Conservation (phyloP, 2,797 vertebrate genomes). For the Philypnodon macrostomus region DNA sequence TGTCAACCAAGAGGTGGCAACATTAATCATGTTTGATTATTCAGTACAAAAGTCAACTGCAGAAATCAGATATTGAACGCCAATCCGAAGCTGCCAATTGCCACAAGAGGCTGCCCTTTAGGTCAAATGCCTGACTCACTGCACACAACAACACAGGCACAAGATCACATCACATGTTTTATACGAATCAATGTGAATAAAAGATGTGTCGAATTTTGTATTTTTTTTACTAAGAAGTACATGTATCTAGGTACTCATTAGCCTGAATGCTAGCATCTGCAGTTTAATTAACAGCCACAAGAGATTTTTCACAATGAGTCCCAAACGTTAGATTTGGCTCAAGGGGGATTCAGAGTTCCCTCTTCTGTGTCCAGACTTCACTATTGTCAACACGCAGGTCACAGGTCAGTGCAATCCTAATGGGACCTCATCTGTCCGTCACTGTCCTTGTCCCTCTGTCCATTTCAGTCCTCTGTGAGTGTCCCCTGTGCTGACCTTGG, state of each 20-base stretch:
- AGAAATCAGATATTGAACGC: constrained; percentile 48
- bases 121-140: constrained; percentile 37
- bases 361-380: constrained; percentile 3
- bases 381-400: constrained; percentile 21
- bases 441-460: constrained; percentile 12
- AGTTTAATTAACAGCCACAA: too few relatives aligned
- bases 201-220: too few relatives aligned
- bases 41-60: constrained; percentile 45
- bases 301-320: constrained; percentile 1
- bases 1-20: constrained; percentile 9
- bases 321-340: constrained; percentile 12
- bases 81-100: constrained; percentile 40
- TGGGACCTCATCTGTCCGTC: constrained; percentile 11
- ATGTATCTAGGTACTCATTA: too few relatives aligned
- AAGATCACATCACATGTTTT: neutral
- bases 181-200: neutral
- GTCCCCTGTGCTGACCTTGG: constrained; percentile 40
- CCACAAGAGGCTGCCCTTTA: constrained; percentile 46
- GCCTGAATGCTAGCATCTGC: too few relatives aligned
- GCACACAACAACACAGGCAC: neutral
- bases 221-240: too few relatives aligned
- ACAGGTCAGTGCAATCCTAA: constrained; percentile 32
- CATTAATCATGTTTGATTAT: constrained; percentile 57
- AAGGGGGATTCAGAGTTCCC: constrained; percentile 22
- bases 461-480: constrained; percentile 8